These are phyloP conservation scores for Amphilophus citrinellus DNA, from an alignment of 2,113 vertebrate genomes.

Conservation along the genomic window DNA sequence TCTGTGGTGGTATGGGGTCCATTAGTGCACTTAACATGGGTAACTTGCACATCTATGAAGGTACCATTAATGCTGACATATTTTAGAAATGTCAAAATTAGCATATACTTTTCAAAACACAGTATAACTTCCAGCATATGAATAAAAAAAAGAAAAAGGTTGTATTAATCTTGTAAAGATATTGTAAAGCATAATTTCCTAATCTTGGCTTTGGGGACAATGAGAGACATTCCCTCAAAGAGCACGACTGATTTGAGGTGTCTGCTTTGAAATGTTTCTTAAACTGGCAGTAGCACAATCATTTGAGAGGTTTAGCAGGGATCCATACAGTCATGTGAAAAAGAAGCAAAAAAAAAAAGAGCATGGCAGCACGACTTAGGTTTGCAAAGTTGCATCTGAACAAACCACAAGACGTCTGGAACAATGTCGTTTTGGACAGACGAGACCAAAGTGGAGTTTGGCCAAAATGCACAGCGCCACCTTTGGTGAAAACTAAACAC, in stretches of 20 bases:
- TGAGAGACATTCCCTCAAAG: not conserved
- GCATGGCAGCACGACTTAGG: no score
- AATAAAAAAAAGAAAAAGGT: not conserved
- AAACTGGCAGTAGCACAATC: conserved; percentile 54
- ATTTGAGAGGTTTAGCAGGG: conserved; percentile 46
- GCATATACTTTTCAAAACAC: not conserved
- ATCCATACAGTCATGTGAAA: conserved; percentile 14
- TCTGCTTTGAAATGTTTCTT: conserved; percentile 51
- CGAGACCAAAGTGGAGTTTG: no score
- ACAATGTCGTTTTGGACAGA: no score
- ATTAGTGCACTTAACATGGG: not conserved
- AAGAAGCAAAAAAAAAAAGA: no score
- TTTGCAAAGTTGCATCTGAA: no score
- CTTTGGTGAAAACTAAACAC: no score
- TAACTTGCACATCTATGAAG: conserved; percentile 9
- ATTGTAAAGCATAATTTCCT: not conserved
- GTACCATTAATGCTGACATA: not conserved
- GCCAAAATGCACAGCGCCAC: no score
- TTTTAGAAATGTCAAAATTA: not conserved
- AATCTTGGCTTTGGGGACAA: conserved; percentile 39
- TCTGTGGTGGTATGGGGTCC: no score
- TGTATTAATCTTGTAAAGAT: not conserved
- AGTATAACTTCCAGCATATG: not conserved
- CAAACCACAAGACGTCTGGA: no score
- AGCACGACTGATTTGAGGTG: conserved; percentile 14